Conservation (phyloP, 2,113 vertebrate genomes). For the Erythrolamprus reginae region DNA sequence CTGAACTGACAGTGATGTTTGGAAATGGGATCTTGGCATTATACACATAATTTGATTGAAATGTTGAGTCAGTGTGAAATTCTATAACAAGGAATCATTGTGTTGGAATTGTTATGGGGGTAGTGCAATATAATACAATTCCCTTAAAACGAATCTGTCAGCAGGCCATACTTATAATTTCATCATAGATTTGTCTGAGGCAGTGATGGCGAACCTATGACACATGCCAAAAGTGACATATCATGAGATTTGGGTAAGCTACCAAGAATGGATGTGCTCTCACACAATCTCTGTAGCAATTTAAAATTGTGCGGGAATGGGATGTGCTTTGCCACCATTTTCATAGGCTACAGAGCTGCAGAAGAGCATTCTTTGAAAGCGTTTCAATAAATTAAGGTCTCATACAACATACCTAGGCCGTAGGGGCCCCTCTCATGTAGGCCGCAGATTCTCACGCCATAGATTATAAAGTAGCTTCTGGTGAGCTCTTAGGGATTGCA, state of each 20-base stretch:
- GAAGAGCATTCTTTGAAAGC: background rate
- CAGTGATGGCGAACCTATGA: background rate
- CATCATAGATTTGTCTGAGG: background rate
- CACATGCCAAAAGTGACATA: background rate
- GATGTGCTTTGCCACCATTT: background rate
- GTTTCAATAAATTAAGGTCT: background rate
- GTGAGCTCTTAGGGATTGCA: background rate
- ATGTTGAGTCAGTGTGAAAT: background rate
- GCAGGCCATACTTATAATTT: background rate
- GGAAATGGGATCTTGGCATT: background rate
- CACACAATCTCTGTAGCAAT: background rate
- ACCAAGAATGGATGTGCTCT: background rate
- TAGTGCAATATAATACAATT: background rate
- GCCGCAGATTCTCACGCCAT: background rate
- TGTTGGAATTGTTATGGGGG: background rate
- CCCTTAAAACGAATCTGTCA: background rate
- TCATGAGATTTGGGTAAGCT: background rate
- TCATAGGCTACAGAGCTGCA: background rate
- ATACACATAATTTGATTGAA: background rate
- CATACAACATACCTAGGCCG: background rate
- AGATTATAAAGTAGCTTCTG: background rate
- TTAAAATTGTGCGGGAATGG: background rate
- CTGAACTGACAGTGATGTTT: background rate
- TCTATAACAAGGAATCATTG: background rate
- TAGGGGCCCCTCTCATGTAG: background rate